Evolutionary conservation across 1,140 invertebrate species (phyloP).

Genomic region (Pararge aegeria): DNA sequence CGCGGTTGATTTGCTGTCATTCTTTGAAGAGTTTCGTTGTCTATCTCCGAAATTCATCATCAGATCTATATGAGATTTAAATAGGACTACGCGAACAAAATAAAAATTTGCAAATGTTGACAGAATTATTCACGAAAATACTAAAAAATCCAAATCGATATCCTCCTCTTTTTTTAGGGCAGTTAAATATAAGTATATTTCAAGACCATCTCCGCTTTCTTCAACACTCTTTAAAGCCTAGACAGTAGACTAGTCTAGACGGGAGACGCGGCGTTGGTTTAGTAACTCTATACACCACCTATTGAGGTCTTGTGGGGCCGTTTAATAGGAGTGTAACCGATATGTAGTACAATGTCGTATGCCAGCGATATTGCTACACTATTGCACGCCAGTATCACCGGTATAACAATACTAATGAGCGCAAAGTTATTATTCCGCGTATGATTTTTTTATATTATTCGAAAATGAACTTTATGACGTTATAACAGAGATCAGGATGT

Average conservation of each 20-base stretch:
- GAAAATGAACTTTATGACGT: conserved; percentile 24
- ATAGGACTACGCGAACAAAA: too few relatives aligned
- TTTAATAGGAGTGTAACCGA: conserved; percentile 31
- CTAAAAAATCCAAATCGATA: too few relatives aligned
- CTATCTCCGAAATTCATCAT: too few relatives aligned
- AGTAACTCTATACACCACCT: conserved; percentile 18
- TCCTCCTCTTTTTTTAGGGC: too few relatives aligned
- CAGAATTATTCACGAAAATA: too few relatives aligned
- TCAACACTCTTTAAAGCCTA: too few relatives aligned
- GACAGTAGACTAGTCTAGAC: conserved; percentile 14
- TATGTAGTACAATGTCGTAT: conserved; percentile 20
- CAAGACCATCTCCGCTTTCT: too few relatives aligned
- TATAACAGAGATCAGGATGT: background rate
- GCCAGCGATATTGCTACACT: conserved; percentile 22
- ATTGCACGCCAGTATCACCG: conserved; percentile 20
- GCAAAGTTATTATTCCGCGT: conserved; percentile 12
- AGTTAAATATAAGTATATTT: too few relatives aligned
- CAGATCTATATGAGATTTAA: too few relatives aligned
- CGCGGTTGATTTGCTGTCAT: too few relatives aligned
- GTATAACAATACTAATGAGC: conserved; percentile 23
- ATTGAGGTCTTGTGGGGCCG: conserved; percentile 21
- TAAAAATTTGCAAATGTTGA: too few relatives aligned
- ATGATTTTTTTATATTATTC: background rate
- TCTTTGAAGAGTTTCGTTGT: too few relatives aligned
- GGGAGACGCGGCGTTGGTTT: conserved; percentile 2